Evolutionary conservation across 2,888 invertebrate species (phyloP).

Genomic region (Campoletis raptor): DNA sequence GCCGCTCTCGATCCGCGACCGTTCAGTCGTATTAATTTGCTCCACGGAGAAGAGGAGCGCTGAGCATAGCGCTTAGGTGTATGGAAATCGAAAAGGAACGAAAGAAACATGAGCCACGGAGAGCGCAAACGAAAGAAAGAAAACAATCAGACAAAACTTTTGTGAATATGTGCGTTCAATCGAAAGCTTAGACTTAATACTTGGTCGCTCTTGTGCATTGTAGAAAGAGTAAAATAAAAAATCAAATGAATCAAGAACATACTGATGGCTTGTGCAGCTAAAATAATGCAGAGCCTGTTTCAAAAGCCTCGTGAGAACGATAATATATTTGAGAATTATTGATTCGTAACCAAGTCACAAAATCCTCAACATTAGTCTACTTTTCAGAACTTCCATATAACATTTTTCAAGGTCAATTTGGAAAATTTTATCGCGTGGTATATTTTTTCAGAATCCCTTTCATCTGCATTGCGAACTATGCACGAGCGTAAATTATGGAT

Average conservation of each 20-base stretch:
- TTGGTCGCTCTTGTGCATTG: background rate
- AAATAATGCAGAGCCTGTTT: background rate
- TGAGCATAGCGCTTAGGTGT: conserved; percentile 27
- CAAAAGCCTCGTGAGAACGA: background rate
- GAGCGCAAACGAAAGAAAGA: conserved; percentile 70
- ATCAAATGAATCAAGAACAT: background rate
- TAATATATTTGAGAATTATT: background rate
- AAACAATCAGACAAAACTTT: conserved; percentile 26
- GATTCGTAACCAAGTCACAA: background rate
- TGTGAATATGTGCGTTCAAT: background rate
- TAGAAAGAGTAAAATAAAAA: background rate
- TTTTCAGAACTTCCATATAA: background rate
- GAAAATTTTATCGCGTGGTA: background rate
- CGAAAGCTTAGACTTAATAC: background rate
- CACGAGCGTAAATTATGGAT: background rate
- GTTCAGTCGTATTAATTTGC: conserved; percentile 76
- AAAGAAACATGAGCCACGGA: conserved; percentile 6
- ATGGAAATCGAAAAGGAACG: background rate
- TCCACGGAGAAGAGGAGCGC: conserved; percentile 69
- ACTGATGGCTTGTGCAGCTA: background rate
- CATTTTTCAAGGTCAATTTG: background rate
- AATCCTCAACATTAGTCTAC: background rate
- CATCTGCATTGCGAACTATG: background rate
- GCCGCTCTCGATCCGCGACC: conserved; percentile 62
- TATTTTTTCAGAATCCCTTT: background rate